A percentile compares a stretch with the other conserved stretches of the same genome.
These are phyloP conservation scores for Dorcus parallelipipedus DNA, from an alignment of 2,888 invertebrate species.

Conservation along the genomic window DNA sequence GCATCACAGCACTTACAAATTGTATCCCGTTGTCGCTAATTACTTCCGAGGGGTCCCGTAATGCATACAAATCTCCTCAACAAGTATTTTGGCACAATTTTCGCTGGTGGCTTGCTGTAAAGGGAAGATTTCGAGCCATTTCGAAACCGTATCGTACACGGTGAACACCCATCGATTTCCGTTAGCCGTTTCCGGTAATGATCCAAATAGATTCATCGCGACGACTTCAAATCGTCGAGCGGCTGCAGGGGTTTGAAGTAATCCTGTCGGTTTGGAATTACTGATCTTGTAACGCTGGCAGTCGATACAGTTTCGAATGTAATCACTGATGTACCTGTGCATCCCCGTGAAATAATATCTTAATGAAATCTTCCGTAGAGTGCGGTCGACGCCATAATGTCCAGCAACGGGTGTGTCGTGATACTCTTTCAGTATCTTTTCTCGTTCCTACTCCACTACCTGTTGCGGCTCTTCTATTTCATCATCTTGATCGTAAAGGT, in stretches of 20 bases:
- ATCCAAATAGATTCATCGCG: conserved; percentile 34
- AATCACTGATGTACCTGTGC: conserved; percentile 25
- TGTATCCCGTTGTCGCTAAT: conserved; percentile 40
- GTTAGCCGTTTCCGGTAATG: conserved; percentile 7
- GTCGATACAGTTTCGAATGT: conserved; percentile 29
- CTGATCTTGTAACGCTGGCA: conserved; percentile 36
- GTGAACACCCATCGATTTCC: conserved; percentile 7
- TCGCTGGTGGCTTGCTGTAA: conserved; percentile 24
- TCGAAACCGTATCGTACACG: conserved; percentile 23
- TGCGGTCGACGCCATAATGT: conserved; percentile 15
- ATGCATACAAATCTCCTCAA: not conserved
- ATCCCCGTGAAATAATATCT: conserved; percentile 32
- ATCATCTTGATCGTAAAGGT: conserved; percentile 9
- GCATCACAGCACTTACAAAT: conserved; percentile 37
- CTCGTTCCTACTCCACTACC: conserved; percentile 2
- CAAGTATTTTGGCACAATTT: conserved; percentile 7
- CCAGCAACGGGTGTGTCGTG: conserved; percentile 17
- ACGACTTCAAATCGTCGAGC: conserved; percentile 32
- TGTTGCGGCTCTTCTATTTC: conserved; percentile 14
- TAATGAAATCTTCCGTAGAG: conserved; percentile 4
- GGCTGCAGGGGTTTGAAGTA: conserved; percentile 31
- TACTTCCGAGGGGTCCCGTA: conserved; percentile 37
- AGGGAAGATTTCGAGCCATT: conserved; percentile 30
- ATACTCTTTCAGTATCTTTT: conserved; percentile 8
- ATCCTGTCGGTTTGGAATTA: conserved; percentile 36